Evolutionary conservation across 2,888 invertebrate genomes (phyloP), one percentile per base, ranked within the genome.

Genomic region (Hirtodrosophila alboralis): DNA sequence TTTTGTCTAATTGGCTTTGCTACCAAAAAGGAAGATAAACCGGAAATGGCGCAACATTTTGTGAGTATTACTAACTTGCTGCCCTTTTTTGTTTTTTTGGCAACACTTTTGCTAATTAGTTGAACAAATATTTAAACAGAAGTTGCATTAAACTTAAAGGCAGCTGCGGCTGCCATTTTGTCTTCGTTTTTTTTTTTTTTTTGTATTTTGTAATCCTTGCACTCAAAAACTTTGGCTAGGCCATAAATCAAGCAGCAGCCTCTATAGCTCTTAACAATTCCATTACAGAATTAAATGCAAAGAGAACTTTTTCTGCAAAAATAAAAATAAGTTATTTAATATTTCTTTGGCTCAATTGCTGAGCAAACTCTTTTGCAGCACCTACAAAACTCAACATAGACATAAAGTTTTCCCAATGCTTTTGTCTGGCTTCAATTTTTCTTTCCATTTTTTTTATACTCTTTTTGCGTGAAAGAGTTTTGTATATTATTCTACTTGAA

Each of bases 1-100:
- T 83, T 80, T 83, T 84, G 80, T 68, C 84, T 81, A 81, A 81
- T 81, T 81, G 84, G 81, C 84, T 83, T 78, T 78, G 75, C 62
- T 63, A 61, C 68, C n/a, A n/a, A 57, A 60, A 56, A 56, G 56
- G 41, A 26, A 80, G 79, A 80, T 80, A 81, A 80, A 81, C 81
- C 79, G 81, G 76, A 80, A 80, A 80, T 80, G 79, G 75, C 75
- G 76, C 76, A 80, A 72, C 72, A 75, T 69, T 64, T 65, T 56
- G 58, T 41, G 57, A 54, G 64, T 8, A 64, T 54, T 53, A 38
- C n/a, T n/a, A n/a, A n/a, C 59, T 72, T 53, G 34, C 26, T 30
- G 44, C 26, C 41, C 21, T 31, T 30, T 44, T 38, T 43, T 38
- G 7, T 37, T 44, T 48, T 67, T 60, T 80, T 64, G 77, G 67